Evolutionary conservation across 1,140 invertebrate genomes (phyloP), one percentile per base, ranked within the genome.

Genomic region (Drosophila varians): DNA sequence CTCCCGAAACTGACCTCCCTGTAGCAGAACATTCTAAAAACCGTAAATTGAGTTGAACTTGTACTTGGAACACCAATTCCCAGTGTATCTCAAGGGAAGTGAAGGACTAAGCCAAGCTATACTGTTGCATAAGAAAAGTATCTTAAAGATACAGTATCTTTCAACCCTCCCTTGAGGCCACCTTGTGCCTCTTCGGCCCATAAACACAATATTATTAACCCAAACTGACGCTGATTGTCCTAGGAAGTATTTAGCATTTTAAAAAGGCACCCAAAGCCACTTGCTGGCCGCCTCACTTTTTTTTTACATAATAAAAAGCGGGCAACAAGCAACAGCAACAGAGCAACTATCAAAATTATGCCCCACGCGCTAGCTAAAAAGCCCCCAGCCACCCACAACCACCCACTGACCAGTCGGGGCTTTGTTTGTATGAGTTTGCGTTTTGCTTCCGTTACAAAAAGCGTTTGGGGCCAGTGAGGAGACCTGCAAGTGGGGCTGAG

Each of bases 401-500:
- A 49, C 38, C 54, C 40, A 61, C 55, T 60, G 56, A 60, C 64
- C 66, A 75, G 52, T 21, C n/a, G n/a, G n/a, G n/a, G 57, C 49
- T 25, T 47, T 12, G 45, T 66, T 61, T 68, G 66, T 66, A 66
- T 78, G 73, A 58, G 38, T 16, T 75, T 76, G 68, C 82, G 74
- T 74, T 86, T 87, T 70, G 82, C 80, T 86, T 86, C 80, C 80
- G 80, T 87, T 87, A 86, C 79, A 86, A 42, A 40, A 18, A 18
- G 8, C 7, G 38, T 16, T 14, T 12, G 36, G 4, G 14, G 36
- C 5, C 12, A 7, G 16, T 9, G 16, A 8, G 38, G 38, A 11
- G 12, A 6, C n/a, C n/a, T n/a, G n/a, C n/a, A n/a, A 19, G 6
- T n/a, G n/a, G n/a, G n/a, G n/a, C n/a, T n/a, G 16, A 19, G 38